Evolutionary conservation across 1,140 invertebrate species (phyloP).

Genomic region (Cecropterus lyciades): DNA sequence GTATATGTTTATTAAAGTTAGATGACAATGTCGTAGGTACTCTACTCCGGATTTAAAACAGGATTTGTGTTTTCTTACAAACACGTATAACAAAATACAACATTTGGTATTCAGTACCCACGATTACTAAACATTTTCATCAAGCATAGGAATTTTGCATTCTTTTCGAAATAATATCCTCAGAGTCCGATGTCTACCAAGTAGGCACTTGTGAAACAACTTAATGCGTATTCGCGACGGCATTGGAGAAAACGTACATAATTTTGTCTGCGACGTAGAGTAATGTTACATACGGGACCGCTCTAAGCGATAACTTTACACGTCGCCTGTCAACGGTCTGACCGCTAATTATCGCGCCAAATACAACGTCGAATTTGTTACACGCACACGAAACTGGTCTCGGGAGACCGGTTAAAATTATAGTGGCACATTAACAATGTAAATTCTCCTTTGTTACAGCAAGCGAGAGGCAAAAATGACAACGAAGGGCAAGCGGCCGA

Average conservation of each 20-base stretch:
- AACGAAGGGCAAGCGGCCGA: slow-evolving; percentile 88
- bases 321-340: slow-evolving; percentile 27
- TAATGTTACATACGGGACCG: slow-evolving; percentile 34
- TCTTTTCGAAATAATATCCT: background rate
- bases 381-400: slow-evolving; percentile 23
- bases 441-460: slow-evolving; percentile 63
- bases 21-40: background rate
- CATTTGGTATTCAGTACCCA: background rate
- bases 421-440: slow-evolving; percentile 12
- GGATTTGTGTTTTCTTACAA: background rate
- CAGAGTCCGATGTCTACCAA: slow-evolving; percentile 8
- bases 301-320: slow-evolving; percentile 39
- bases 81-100: no score
- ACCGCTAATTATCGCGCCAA: slow-evolving; percentile 37
- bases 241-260: slow-evolving; percentile 15
- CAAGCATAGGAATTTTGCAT: background rate
- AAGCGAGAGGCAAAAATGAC: slow-evolving; percentile 69
- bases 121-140: background rate
- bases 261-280: slow-evolving; percentile 29
- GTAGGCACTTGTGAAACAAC: background rate
- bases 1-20: background rate
- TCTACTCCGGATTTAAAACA: background rate
- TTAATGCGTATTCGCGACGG: slow-evolving; percentile 11
- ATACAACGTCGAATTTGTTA: slow-evolving; percentile 28
- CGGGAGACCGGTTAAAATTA: slow-evolving; percentile 18